phyloP scores from a whole-genome alignment of 1,140 invertebrate genomes.

The Macrostomum lignano region DNA sequence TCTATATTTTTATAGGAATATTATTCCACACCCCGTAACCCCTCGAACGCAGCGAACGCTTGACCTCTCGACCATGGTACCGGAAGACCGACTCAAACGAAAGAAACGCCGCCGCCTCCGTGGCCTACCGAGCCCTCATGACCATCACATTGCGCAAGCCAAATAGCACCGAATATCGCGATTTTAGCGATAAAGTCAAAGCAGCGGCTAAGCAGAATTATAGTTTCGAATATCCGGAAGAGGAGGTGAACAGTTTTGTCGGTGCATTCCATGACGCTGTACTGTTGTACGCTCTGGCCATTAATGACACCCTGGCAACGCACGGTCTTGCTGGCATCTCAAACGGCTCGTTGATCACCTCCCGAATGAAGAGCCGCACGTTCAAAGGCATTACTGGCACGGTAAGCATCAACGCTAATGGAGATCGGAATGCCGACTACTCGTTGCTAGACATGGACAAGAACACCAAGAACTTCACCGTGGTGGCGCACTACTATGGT shows the following conservation, averaged over 20 bases:
- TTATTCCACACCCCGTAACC: too few relatives aligned
- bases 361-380: constrained; percentile 33
- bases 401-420: constrained; percentile 60
- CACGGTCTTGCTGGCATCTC: constrained; percentile 41
- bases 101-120: constrained; percentile 48
- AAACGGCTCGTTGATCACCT: constrained; percentile 47
- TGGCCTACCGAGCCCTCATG: constrained; percentile 58
- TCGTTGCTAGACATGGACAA: constrained; percentile 64
- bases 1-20: too few relatives aligned
- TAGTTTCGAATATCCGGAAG: constrained; percentile 8
- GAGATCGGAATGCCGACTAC: constrained; percentile 61
- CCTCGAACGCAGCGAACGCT: too few relatives aligned
- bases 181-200: constrained; percentile 50
- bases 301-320: constrained; percentile 55
- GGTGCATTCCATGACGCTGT: constrained; percentile 71
- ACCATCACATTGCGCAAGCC: constrained; percentile 60
- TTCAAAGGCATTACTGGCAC: constrained; percentile 54
- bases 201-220: constrained; percentile 44
- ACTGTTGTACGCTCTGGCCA: constrained; percentile 50
- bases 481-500: constrained; percentile 56
- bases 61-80: constrained; percentile 68
- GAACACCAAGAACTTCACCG: constrained; percentile 47
- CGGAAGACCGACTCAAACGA: constrained; percentile 44
- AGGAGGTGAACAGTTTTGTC: constrained; percentile 34
- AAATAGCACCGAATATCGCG: constrained; percentile 28